phyloP scores from a whole-genome alignment of 2,113 vertebrate species.

The Atractosteus spatula region DNA sequence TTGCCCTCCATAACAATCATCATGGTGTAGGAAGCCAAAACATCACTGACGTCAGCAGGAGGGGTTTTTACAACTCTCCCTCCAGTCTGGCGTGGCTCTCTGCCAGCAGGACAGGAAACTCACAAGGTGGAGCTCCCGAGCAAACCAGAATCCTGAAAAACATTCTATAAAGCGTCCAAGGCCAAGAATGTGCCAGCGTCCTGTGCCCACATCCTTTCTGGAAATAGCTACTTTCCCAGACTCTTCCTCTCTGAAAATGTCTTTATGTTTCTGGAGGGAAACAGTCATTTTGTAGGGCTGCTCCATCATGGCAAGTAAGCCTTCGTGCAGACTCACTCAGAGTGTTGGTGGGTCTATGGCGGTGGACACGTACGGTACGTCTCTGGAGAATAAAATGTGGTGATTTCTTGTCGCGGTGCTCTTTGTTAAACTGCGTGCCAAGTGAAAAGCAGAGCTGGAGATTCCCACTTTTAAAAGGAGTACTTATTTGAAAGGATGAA shows the following conservation, averaged over 20 bases:
- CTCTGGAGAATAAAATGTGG: not conserved
- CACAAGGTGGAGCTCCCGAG: not conserved
- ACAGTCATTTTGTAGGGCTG: not conserved
- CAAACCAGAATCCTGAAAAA: slow-evolving; percentile 15
- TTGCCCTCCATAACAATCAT: not conserved
- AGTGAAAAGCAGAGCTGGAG: too few species aligned
- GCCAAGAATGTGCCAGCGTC: slow-evolving; percentile 17
- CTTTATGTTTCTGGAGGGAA: slow-evolving; percentile 12
- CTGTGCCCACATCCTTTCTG: slow-evolving; percentile 23
- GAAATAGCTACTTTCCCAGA: slow-evolving; percentile 12
- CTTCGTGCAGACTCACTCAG: slow-evolving; percentile 11
- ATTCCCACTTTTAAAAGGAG: too few species aligned
- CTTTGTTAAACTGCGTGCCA: too few species aligned
- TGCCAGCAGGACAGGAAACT: slow-evolving; percentile 18
- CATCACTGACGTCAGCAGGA: slow-evolving; percentile 10
- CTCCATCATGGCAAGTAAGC: too few species aligned
- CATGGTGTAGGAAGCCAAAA: slow-evolving; percentile 6
- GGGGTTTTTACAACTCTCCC: not conserved
- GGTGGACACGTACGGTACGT: not conserved
- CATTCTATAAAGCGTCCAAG: slow-evolving; percentile 17
- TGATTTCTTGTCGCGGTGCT: not conserved
- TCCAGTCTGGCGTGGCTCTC: not conserved
- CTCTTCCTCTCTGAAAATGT: slow-evolving; percentile 9
- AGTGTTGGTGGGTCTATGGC: not conserved
- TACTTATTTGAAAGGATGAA: too few species aligned